These are phyloP conservation scores for Glossosoma conforme DNA, from an alignment of 1,140 invertebrate species.

Conservation along the genomic window DNA sequence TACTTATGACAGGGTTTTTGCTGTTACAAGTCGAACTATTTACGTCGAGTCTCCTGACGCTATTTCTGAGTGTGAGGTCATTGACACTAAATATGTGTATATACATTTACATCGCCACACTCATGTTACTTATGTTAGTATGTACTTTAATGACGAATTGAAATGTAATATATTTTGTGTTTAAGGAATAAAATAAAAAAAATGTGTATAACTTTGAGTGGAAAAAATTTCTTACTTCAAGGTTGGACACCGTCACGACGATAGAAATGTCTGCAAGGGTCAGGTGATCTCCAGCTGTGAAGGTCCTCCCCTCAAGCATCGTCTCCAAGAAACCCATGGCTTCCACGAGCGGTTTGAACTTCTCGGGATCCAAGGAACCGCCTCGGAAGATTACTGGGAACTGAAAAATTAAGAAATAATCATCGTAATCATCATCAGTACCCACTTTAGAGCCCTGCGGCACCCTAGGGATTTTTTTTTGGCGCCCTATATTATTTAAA, in stretches of 20 bases:
- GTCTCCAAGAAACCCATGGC: constrained; percentile 60
- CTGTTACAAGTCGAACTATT: too few relatives aligned
- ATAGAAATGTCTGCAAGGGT: constrained; percentile 70
- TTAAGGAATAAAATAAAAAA: too few relatives aligned
- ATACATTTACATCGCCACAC: too few relatives aligned
- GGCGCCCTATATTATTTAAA: not conserved
- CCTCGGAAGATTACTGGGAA: constrained; percentile 38
- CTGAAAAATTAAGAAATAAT: constrained; percentile 32
- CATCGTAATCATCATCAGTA: constrained; percentile 10
- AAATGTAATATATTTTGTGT: too few relatives aligned
- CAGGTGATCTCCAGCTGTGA: constrained; percentile 61
- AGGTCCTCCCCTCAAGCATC: constrained; percentile 58
- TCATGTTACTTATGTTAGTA: too few relatives aligned
- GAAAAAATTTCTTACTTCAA: constrained; percentile 36
- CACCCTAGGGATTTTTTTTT: constrained; percentile 15
- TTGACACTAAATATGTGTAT: too few relatives aligned
- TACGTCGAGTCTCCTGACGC: too few relatives aligned
- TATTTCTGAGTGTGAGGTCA: too few relatives aligned
- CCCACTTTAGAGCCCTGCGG: too few relatives aligned
- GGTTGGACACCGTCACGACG: constrained; percentile 54
- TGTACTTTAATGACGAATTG: too few relatives aligned
- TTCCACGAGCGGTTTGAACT: constrained; percentile 56
- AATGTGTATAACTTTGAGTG: too few relatives aligned
- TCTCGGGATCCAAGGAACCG: constrained; percentile 50
- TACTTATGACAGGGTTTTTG: too few relatives aligned